Evolutionary conservation across 1,140 invertebrate species (phyloP), one percentile per base, ranked within the genome.

Genomic region (Venturia canescens): DNA sequence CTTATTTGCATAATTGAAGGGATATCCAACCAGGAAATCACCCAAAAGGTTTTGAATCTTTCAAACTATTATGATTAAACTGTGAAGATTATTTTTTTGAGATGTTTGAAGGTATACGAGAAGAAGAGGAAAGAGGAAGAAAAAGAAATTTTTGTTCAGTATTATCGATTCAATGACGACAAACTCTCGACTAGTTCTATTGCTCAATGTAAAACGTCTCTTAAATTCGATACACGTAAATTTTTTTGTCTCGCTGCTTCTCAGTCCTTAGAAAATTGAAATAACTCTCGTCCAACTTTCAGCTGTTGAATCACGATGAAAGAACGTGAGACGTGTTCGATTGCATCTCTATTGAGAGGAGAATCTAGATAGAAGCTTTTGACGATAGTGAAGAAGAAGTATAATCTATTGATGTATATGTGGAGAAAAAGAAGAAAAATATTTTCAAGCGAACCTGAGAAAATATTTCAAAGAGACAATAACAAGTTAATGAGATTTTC

Each of bases 31-130:
- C 13, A 7, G 21, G 26, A n/a, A 15, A 63, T 23, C 13, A 23
- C 21, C 11, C 60, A 63, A 63, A 63, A 63, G 60, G 60, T 63
- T 27, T 63, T n/a, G 11, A n/a, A n/a, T n/a, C n/a, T n/a, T n/a
- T n/a, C n/a, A n/a, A n/a, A n/a, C n/a, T n/a, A n/a, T n/a, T n/a
- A n/a, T n/a, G n/a, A n/a, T n/a, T n/a, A n/a, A n/a, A n/a, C n/a
- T n/a, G n/a, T n/a, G n/a, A n/a, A n/a, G n/a, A n/a, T n/a, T n/a
- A n/a, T n/a, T n/a, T n/a, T n/a, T n/a, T n/a, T n/a, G n/a, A n/a
- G n/a, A n/a, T n/a, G n/a, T n/a, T n/a, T n/a, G n/a, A n/a, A n/a
- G n/a, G n/a, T n/a, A n/a, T n/a, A n/a, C n/a, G n/a, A n/a, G n/a
- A n/a, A n/a, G n/a, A n/a, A n/a, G n/a, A n/a, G n/a, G n/a, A n/a